Evolutionary conservation across 2,113 vertebrate genomes (phyloP).

Genomic region (Puma concolor): DNA sequence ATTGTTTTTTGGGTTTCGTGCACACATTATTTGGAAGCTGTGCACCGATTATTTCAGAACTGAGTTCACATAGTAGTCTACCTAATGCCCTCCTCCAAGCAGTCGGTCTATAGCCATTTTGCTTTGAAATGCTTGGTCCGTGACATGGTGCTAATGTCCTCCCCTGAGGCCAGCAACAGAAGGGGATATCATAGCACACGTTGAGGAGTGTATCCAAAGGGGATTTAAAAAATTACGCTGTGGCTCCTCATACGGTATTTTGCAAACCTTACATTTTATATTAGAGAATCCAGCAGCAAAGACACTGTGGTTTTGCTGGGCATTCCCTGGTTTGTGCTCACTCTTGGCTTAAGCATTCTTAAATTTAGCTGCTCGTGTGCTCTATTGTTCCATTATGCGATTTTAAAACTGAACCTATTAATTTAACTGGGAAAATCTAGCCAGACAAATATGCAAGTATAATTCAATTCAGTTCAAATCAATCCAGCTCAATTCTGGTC

Average conservation of each 20-base stretch:
- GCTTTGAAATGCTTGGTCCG: not conserved
- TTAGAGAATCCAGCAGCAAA: not conserved
- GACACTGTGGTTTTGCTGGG: not conserved
- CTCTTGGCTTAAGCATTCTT: constrained; percentile 23
- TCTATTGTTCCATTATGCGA: not conserved
- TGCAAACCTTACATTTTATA: constrained; percentile 7
- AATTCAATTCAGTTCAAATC: constrained; percentile 46
- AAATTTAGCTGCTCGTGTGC: constrained; percentile 15
- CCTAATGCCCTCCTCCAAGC: not conserved
- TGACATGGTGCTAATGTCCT: not conserved
- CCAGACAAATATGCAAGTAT: constrained; percentile 43
- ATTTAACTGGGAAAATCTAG: constrained; percentile 53
- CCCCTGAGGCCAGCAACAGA: not conserved
- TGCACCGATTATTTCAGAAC: not conserved
- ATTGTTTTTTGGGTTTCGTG: not conserved
- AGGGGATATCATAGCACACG: not conserved
- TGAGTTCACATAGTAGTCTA: not conserved
- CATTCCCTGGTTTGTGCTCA: not conserved
- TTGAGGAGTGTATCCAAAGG: not conserved
- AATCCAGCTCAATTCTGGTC: not conserved
- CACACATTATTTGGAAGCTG: not conserved
- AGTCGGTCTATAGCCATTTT: not conserved
- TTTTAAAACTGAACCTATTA: constrained; percentile 53
- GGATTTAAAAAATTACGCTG: not conserved
- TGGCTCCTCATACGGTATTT: not conserved